phyloP scores from a whole-genome alignment of 2,797 vertebrate species.

The Eutrigla gurnardus region DNA sequence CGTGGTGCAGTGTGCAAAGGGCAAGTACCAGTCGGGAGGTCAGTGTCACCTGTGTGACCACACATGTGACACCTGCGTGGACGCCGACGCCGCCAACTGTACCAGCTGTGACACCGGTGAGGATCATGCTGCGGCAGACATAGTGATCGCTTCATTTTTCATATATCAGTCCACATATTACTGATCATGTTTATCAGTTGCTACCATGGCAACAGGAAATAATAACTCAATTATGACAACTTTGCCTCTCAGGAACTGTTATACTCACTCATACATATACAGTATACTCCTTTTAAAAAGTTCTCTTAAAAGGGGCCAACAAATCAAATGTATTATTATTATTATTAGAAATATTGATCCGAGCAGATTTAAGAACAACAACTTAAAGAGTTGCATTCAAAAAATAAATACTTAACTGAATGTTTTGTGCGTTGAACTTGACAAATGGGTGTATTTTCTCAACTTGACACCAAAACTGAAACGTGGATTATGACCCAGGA shows the following conservation, averaged over 20 bases:
- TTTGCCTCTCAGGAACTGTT: too few species aligned
- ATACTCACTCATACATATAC: too few species aligned
- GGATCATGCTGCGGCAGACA: slow-evolving; percentile 1
- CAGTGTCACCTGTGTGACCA: slow-evolving; percentile 91
- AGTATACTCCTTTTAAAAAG: too few species aligned
- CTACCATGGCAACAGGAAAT: neutral
- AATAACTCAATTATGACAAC: too few species aligned
- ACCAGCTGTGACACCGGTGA: slow-evolving; percentile 90
- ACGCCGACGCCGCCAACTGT: slow-evolving; percentile 86
- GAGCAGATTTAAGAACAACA: neutral
- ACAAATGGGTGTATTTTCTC: neutral
- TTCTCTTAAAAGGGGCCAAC: too few species aligned
- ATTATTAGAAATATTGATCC: neutral
- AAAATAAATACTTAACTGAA: neutral
- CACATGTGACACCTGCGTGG: slow-evolving; percentile 89
- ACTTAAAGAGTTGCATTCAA: neutral
- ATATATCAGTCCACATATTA: neutral
- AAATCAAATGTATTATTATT: too few species aligned
- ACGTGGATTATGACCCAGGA: neutral
- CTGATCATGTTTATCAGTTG: neutral
- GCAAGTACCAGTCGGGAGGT: slow-evolving; percentile 86
- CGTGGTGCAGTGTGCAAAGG: slow-evolving; percentile 81
- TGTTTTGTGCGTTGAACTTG: neutral
- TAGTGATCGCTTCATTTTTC: neutral
- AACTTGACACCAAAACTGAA: neutral